Evolutionary conservation across 37 sponge, comb jelly and placozoan species (phyloP).

Genomic region (Spongilla lacustris): DNA sequence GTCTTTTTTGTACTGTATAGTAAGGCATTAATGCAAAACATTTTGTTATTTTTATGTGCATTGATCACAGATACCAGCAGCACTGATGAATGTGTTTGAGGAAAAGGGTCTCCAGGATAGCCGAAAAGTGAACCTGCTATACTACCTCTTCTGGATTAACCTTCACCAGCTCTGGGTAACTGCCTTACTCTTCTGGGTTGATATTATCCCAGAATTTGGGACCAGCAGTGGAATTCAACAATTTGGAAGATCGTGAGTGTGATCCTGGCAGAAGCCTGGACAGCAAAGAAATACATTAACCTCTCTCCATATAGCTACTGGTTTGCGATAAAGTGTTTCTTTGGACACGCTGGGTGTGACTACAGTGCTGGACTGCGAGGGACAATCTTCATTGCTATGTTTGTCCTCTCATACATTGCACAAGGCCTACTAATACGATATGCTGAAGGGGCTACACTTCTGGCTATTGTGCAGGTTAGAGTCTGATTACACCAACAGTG

Average conservation of each 20-base stretch:
- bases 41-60: neutral
- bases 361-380: constrained; percentile 61
- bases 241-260: constrained; percentile 74
- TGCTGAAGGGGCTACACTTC: constrained; percentile 73
- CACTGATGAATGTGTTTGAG: constrained; percentile 79
- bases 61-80: constrained; percentile 61
- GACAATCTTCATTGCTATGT: constrained; percentile 56
- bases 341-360: constrained; percentile 65
- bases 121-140: constrained; percentile 66
- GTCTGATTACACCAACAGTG: too few relatives aligned
- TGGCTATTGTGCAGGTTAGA: constrained; percentile 71
- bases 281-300: neutral
- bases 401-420: constrained; percentile 60
- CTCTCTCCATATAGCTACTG: constrained; percentile 42
- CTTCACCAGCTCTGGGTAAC: constrained; percentile 62
- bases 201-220: constrained; percentile 65
- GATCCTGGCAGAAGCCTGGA: neutral
- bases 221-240: constrained; percentile 26
- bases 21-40: neutral
- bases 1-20: neutral
- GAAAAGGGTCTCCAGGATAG: constrained; percentile 70
- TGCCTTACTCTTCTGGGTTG: constrained; percentile 65
- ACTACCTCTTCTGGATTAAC: constrained; percentile 69
- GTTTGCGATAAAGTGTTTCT: constrained; percentile 76
- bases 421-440: constrained; percentile 68